Percentiles rank a stretch among this genome's conserved stretches.
Conservation (phyloP, 2,888 invertebrate genomes). For the Altica lythri region DNA sequence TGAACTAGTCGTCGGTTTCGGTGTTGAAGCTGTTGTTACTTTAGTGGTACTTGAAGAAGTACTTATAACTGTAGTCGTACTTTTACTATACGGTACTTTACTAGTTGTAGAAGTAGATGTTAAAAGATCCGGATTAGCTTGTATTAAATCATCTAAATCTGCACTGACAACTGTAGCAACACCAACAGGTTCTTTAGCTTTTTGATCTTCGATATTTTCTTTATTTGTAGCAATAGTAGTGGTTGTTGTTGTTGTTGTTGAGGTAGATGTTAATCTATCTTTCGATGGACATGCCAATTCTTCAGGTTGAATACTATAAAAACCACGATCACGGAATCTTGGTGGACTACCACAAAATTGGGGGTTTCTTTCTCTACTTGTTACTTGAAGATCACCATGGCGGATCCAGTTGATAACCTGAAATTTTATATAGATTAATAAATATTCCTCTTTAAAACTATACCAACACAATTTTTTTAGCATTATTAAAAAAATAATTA, state of each 20-base stretch:
- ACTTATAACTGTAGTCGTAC: conserved; percentile 47
- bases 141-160: conserved; percentile 54
- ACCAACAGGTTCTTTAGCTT: conserved; percentile 58
- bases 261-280: conserved; percentile 22
- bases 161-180: conserved; percentile 65
- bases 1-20: conserved; percentile 47
- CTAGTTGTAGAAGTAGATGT: conserved; percentile 43
- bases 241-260: conserved; percentile 19
- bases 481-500: no score
- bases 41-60: conserved; percentile 49
- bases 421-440: no score
- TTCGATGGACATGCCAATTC: conserved; percentile 64
- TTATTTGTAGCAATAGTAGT: conserved; percentile 13
- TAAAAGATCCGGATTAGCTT: conserved; percentile 15
- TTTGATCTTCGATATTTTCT: conserved; percentile 13
- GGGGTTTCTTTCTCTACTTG: conserved; percentile 87
- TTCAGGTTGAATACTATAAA: conserved; percentile 83
- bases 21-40: conserved; percentile 46
- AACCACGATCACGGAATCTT: conserved; percentile 78
- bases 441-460: no score
- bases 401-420: conserved; percentile 79
- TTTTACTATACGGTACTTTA: conserved; percentile 48
- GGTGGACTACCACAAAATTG: conserved; percentile 89
- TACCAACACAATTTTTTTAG: no score
- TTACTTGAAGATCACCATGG: conserved; percentile 86